These are phyloP conservation scores for Crax fasciolata DNA, from an alignment of 2,797 vertebrate species.

Conservation along the genomic window DNA sequence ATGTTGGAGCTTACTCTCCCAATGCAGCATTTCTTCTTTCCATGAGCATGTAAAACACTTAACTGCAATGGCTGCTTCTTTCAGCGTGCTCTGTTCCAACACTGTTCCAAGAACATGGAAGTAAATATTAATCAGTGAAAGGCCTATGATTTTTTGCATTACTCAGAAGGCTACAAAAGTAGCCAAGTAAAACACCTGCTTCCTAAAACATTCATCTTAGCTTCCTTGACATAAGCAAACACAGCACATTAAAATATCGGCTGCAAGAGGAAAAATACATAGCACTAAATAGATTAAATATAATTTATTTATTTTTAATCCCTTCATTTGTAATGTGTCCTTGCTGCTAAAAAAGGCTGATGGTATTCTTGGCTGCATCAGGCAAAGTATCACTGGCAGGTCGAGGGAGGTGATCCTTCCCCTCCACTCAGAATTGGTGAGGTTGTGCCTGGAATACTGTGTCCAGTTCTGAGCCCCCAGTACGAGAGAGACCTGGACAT, in stretches of 20 bases:
- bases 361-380: neutral
- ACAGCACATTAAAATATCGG: neutral
- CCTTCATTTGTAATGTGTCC: neutral
- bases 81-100: neutral
- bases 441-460: neutral
- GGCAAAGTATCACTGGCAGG: neutral
- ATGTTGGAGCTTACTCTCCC: neutral
- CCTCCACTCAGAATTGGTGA: neutral
- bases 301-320: neutral
- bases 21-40: neutral
- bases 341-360: neutral
- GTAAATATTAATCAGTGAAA: neutral
- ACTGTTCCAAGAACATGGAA: neutral
- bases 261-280: neutral
- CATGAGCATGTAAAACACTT: neutral
- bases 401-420: neutral
- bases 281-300: neutral
- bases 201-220: constrained; percentile 10
- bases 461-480: neutral
- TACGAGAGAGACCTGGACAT: neutral
- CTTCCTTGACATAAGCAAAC: constrained; percentile 2
- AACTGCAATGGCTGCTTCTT: neutral
- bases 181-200: constrained; percentile 34
- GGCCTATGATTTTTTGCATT: neutral
- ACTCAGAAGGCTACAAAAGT: neutral